Conservation (phyloP, 2,888 invertebrate genomes). For the Zaprionus lineosus region DNA sequence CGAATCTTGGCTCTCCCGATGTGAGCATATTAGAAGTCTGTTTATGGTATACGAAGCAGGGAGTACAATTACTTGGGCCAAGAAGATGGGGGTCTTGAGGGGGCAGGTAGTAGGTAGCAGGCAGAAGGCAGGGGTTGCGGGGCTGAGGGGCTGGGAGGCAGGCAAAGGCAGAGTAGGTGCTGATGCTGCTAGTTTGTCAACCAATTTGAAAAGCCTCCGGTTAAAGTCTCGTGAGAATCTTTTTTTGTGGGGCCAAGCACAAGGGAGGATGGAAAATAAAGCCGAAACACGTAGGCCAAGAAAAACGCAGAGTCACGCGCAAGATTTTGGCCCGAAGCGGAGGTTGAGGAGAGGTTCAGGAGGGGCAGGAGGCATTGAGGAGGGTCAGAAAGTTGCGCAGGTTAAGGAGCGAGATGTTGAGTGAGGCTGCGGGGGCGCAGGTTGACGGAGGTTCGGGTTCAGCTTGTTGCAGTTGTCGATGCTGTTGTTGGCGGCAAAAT, state of each 20-base stretch:
- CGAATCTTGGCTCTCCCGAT: slow-evolving; percentile 30
- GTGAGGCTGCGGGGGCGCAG: too few relatives aligned
- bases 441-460: background rate
- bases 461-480: slow-evolving; percentile 22
- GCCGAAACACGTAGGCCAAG: slow-evolving; percentile 6
- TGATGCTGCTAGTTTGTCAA: slow-evolving; percentile 69
- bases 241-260: slow-evolving; percentile 31
- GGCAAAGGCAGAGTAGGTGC: too few relatives aligned
- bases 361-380: too few relatives aligned
- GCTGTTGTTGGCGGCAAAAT: slow-evolving; percentile 38
- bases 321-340: slow-evolving; percentile 58
- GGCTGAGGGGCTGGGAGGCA: background rate
- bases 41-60: too few relatives aligned
- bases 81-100: background rate
- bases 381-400: too few relatives aligned
- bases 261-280: slow-evolving; percentile 13
- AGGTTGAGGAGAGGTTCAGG: slow-evolving; percentile 18
- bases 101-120: background rate
- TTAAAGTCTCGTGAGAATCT: slow-evolving; percentile 71
- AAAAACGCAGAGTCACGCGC: slow-evolving; percentile 76
- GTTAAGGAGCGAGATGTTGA: too few relatives aligned
- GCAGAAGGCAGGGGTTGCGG: background rate
- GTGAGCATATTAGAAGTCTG: slow-evolving; percentile 68
- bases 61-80: slow-evolving; percentile 62
- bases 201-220: slow-evolving; percentile 62